phyloP scores from a whole-genome alignment of 53 echinoderm and acorn worm genomes.

The Echinarachnius parma region DNA sequence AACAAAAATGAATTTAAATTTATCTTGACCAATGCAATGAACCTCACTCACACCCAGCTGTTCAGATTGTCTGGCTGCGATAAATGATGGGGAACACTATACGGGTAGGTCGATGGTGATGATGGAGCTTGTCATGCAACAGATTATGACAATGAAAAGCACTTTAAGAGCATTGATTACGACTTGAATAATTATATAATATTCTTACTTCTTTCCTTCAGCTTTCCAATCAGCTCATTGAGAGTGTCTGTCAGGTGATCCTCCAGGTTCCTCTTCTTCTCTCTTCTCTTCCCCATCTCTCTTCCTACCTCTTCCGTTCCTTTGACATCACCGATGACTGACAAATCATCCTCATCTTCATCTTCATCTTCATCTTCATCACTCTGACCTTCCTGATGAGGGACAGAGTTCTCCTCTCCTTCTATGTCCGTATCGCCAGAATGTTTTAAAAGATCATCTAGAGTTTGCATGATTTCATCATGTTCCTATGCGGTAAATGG shows the following conservation, averaged over 20 bases:
- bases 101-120: not conserved
- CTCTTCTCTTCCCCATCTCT: not conserved
- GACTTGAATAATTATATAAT: not conserved
- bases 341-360: not conserved
- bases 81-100: not conserved
- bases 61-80: too few relatives aligned
- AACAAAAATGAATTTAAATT: too few relatives aligned
- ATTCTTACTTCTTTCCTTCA: constrained; percentile 17
- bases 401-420: not conserved
- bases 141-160: too few relatives aligned
- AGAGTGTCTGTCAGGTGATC: constrained; percentile 38
- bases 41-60: too few relatives aligned
- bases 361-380: not conserved
- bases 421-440: not conserved
- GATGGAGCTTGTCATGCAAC: too few relatives aligned
- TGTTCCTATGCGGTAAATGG: too few relatives aligned
- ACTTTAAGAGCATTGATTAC: too few relatives aligned
- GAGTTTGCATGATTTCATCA: too few relatives aligned
- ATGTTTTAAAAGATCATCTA: too few relatives aligned
- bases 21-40: too few relatives aligned
- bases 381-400: not conserved
- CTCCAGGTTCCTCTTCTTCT: constrained; percentile 36
- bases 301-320: not conserved
- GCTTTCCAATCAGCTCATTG: constrained; percentile 21
- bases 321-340: not conserved